Percentiles rank a stretch among this genome's conserved stretches.
Conservation (phyloP, 1,140 invertebrate genomes). For the Drosophila albomicans region DNA sequence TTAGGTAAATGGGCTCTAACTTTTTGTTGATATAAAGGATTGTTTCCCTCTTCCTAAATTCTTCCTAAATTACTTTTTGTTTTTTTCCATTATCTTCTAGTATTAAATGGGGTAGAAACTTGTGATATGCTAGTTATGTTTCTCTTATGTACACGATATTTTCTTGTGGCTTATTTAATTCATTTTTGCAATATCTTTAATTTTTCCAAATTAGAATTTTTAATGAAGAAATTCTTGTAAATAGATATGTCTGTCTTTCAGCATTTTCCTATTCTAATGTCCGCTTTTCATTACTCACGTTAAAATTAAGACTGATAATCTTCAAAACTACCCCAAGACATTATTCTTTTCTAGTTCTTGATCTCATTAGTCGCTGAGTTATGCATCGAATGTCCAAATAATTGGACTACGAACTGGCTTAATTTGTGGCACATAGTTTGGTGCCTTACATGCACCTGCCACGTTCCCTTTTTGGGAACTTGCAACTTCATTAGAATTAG, state of each 20-base stretch:
- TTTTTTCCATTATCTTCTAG: neutral
- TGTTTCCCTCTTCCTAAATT: too few species aligned
- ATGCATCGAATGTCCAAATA: conserved; percentile 44
- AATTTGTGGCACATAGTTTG: conserved; percentile 20
- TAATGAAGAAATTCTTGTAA: too few species aligned
- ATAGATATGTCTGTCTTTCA: neutral
- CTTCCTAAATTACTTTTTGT: neutral
- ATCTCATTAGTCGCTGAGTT: conserved; percentile 57
- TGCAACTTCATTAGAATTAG: conserved; percentile 75
- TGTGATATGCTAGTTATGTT: too few species aligned
- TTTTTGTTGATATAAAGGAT: too few species aligned
- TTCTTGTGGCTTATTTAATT: neutral
- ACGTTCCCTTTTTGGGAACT: conserved; percentile 40
- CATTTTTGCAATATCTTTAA: too few species aligned
- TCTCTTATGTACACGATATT: too few species aligned
- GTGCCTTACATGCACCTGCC: conserved; percentile 62
- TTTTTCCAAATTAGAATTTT: too few species aligned
- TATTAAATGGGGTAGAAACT: too few species aligned
- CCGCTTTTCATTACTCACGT: neutral
- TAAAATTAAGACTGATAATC: conserved; percentile 15
- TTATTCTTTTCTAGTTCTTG: neutral
- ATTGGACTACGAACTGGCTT: conserved; percentile 40
- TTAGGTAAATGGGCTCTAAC: too few species aligned
- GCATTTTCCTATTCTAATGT: neutral
- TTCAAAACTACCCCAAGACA: conserved; percentile 19